A percentile compares a stretch with the other conserved stretches of the same genome.
phyloP scores from a whole-genome alignment of 2,888 invertebrate genomes.

The Julus scanicus region DNA sequence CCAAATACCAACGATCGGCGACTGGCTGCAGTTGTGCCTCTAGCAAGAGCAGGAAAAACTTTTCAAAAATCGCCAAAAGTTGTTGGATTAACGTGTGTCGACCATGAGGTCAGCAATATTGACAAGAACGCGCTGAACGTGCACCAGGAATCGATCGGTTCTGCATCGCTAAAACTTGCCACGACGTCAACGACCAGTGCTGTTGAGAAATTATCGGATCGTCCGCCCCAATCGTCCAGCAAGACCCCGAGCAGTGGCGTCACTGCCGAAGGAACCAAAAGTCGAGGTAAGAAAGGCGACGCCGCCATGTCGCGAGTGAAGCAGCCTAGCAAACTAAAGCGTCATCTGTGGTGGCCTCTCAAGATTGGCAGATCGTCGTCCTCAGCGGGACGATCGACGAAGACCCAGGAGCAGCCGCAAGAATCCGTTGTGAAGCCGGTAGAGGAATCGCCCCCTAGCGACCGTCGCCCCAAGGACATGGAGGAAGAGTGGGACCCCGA shows the following conservation, averaged over 20 bases:
- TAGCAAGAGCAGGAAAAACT: no score
- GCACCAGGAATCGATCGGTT: neutral
- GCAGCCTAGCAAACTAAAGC: neutral
- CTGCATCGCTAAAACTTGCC: neutral
- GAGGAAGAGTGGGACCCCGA: neutral
- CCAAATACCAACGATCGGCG: neutral
- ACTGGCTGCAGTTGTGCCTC: neutral
- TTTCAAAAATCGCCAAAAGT: no score
- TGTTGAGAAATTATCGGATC: no score
- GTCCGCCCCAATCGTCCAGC: no score
- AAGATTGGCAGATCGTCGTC: neutral
- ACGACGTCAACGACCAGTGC: neutral
- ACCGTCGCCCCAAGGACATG: neutral
- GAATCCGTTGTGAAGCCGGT: neutral
- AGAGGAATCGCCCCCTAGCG: neutral
- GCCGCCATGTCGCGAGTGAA: slow-evolving; percentile 30
- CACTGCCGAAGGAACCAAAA: no score
- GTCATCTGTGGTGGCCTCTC: slow-evolving; percentile 9
- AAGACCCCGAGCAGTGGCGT: no score
- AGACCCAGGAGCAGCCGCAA: neutral
- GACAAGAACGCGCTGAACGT: no score
- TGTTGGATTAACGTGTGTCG: no score
- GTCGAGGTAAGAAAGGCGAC: neutral
- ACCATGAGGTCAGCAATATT: no score
- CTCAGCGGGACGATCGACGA: neutral